A percentile compares a stretch with the other conserved stretches of the same genome.
Conservation (phyloP, 2,888 invertebrate genomes). For the Abscondita cerata region DNA sequence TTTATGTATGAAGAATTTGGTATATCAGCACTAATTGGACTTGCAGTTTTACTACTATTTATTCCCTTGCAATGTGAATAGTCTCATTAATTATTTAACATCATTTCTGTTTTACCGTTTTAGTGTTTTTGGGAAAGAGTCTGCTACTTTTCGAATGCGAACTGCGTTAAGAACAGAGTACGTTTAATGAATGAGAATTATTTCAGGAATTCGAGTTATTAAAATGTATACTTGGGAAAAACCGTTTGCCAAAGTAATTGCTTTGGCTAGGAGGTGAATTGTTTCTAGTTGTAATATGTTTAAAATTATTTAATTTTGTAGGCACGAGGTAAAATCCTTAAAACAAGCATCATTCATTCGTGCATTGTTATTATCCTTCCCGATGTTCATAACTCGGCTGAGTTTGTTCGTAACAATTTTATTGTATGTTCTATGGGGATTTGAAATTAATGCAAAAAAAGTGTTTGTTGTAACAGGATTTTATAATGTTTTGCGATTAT, state of each 20-base stretch:
- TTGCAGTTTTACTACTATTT: constrained; percentile 59
- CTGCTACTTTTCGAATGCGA: constrained; percentile 75
- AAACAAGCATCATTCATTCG: constrained; percentile 61
- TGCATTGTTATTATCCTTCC: constrained; percentile 65
- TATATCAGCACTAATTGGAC: constrained; percentile 62
- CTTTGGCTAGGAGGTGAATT: constrained; percentile 65
- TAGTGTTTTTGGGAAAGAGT: constrained; percentile 69
- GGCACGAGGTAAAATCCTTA: constrained; percentile 59
- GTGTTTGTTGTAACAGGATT: constrained; percentile 77
- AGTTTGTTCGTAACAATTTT: constrained; percentile 74
- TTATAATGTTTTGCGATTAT: constrained; percentile 75
- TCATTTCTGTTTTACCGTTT: constrained; percentile 13
- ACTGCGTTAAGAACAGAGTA: constrained; percentile 73
- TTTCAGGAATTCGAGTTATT: not conserved
- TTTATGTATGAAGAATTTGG: constrained; percentile 69
- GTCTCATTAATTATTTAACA: too few species aligned
- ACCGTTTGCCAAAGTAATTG: constrained; percentile 82
- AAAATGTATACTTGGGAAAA: constrained; percentile 93
- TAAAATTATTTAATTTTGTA: too few species aligned
- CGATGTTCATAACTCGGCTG: constrained; percentile 72
- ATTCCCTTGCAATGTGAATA: constrained; percentile 59
- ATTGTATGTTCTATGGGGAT: constrained; percentile 66
- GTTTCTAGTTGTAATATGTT: too few species aligned
- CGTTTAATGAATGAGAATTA: constrained; percentile 9
- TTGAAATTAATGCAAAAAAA: constrained; percentile 65